phyloP scores from a whole-genome alignment of 2,888 invertebrate species.

The Oxytorus armatus region DNA sequence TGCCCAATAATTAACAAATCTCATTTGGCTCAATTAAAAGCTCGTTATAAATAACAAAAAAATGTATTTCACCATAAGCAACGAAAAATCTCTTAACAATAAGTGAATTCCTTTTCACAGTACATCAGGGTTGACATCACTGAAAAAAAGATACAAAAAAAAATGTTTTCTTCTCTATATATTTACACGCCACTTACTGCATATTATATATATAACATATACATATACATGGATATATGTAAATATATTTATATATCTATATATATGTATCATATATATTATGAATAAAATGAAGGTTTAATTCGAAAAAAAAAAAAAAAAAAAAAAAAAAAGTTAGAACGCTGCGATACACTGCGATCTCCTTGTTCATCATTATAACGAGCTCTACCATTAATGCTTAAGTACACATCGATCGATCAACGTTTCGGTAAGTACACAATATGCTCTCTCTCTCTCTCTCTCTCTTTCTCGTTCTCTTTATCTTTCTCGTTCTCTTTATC shows the following conservation, averaged over 20 bases:
- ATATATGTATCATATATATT: conserved; percentile 31
- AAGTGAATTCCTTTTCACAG: neutral
- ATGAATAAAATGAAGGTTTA: conserved; percentile 55
- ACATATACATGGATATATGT: conserved; percentile 28
- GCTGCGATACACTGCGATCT: conserved; percentile 60
- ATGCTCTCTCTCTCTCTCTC: conserved; percentile 1
- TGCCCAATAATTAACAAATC: too few species aligned
- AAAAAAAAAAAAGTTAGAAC: conserved; percentile 69
- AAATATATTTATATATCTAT: conserved; percentile 5
- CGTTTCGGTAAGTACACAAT: conserved; percentile 68
- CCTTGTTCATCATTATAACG: conserved; percentile 54
- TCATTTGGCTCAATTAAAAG: neutral
- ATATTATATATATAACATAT: conserved; percentile 55
- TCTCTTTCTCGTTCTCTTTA: neutral
- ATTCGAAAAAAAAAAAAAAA: conserved; percentile 30
- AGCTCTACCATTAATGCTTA: conserved; percentile 70
- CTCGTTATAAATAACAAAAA: neutral
- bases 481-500: conserved; percentile 4
- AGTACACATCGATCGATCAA: conserved; percentile 79
- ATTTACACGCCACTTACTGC: conserved; percentile 62
- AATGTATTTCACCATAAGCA: neutral
- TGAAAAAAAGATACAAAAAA: neutral
- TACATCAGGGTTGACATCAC: too few species aligned
- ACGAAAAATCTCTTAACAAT: neutral
- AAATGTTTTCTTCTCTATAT: conserved; percentile 28